phyloP scores from a whole-genome alignment of 2,797 vertebrate genomes.

The Megalops cyprinoides region DNA sequence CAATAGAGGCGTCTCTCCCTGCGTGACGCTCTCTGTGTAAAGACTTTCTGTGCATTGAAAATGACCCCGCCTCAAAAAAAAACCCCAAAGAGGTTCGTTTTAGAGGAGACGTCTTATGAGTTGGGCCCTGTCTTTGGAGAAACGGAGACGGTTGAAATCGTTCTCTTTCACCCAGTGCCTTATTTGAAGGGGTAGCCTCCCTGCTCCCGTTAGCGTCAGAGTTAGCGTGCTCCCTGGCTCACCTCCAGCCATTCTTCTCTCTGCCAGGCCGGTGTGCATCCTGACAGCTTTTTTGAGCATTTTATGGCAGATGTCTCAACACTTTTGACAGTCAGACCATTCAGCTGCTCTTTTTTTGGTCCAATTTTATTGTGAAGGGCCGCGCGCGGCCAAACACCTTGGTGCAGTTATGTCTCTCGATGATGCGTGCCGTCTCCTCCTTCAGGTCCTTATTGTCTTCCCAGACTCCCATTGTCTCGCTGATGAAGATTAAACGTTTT shows the following conservation, averaged over 20 bases:
- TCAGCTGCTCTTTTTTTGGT: conserved; percentile 51
- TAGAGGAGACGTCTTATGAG: background rate
- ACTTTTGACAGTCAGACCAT: conserved; percentile 23
- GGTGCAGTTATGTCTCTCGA: conserved; percentile 65
- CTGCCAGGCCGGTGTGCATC: conserved; percentile 46
- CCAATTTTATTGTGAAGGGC: conserved; percentile 57
- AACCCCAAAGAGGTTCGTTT: background rate
- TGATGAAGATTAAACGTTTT: background rate
- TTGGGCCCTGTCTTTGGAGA: background rate
- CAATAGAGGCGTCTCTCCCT: conserved; percentile 58
- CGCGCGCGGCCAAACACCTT: conserved; percentile 62
- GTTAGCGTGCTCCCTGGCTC: background rate
- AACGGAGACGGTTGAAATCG: too few relatives aligned
- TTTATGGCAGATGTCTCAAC: conserved; percentile 39
- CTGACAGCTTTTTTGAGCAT: conserved; percentile 47
- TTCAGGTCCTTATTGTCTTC: conserved; percentile 9
- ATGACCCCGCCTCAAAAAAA: background rate
- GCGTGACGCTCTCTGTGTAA: background rate
- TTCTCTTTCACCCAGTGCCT: background rate
- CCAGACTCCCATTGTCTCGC: background rate
- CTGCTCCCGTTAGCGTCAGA: background rate
- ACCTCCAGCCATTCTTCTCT: background rate
- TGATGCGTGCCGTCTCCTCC: conserved; percentile 48
- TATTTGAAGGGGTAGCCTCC: background rate
- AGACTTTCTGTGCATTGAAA: background rate